Evolutionary conservation across 37 sponge, comb jelly and placozoan species (phyloP).

Genomic region (Ephydatia muelleri): DNA sequence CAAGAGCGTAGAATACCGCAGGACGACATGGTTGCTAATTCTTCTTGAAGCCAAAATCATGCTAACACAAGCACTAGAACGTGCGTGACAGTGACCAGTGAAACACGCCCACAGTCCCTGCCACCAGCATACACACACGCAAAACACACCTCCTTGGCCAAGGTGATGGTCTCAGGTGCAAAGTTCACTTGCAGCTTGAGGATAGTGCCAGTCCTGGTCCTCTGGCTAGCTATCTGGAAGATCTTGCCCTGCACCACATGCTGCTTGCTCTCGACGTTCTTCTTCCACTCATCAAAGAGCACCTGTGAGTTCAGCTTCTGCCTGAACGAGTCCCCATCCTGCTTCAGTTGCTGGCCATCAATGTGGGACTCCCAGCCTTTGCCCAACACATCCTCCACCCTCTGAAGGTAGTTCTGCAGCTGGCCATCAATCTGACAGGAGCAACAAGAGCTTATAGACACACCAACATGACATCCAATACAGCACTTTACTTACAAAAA

Average conservation of each 20-base stretch:
- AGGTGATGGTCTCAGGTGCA: conserved; percentile 89
- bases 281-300: conserved; percentile 79
- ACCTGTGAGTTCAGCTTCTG: conserved; percentile 94
- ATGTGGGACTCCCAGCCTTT: conserved; percentile 91
- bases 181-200: conserved; percentile 91
- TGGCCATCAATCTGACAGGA: conserved; percentile 84
- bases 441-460: neutral
- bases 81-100: too few species aligned
- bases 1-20: too few species aligned
- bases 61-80: too few species aligned
- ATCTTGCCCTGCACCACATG: conserved; percentile 81
- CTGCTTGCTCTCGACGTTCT: conserved; percentile 70
- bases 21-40: too few species aligned
- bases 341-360: conserved; percentile 94
- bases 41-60: too few species aligned
- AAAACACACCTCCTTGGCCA: conserved; percentile 94
- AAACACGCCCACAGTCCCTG: neutral
- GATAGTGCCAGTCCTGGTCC: conserved; percentile 67
- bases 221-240: conserved; percentile 70
- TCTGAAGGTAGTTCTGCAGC: conserved; percentile 84
- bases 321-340: conserved; percentile 93
- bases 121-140: too few species aligned
- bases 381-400: conserved; percentile 96
- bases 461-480: neutral
- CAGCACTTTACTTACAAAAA: neutral